Percentiles rank a stretch among this genome's conserved stretches.
These are phyloP conservation scores for Athalia circularis DNA, from an alignment of 2,888 invertebrate genomes.

Conservation along the genomic window DNA sequence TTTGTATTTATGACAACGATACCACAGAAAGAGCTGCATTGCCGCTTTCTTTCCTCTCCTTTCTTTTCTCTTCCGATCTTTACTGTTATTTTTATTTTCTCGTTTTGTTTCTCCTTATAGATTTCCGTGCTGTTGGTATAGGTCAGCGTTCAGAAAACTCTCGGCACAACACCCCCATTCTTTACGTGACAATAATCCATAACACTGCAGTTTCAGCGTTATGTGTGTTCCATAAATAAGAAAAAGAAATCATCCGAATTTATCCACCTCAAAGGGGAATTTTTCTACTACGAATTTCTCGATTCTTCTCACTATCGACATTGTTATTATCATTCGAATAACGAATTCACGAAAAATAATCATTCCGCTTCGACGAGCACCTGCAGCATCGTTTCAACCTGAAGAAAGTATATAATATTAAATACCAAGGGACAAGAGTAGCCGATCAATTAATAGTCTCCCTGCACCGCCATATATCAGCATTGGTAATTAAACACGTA, in stretches of 20 bases:
- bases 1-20: constrained; percentile 29
- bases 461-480: constrained; percentile 66
- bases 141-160: constrained; percentile 12
- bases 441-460: constrained; percentile 64
- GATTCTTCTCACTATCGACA: too few relatives aligned
- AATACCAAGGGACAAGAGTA: constrained; percentile 9
- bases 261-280: too few relatives aligned
- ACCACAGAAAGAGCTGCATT: not conserved
- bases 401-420: constrained; percentile 20
- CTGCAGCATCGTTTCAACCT: constrained; percentile 4
- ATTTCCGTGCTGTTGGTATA: constrained; percentile 7
- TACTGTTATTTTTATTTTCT: too few relatives aligned
- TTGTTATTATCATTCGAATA: too few relatives aligned
- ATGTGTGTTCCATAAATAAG: not conserved
- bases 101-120: not conserved
- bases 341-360: too few relatives aligned
- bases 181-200: constrained; percentile 17
- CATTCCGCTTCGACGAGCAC: not conserved
- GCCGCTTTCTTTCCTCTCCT: too few relatives aligned
- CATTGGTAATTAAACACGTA: constrained; percentile 71
- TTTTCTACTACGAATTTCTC: too few relatives aligned
- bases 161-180: constrained; percentile 13
- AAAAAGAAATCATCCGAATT: not conserved
- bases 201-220: constrained; percentile 1
- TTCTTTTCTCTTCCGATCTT: too few relatives aligned